These are phyloP conservation scores for Holothuria scabra DNA, from an alignment of 53 echinoderm and acorn worm genomes.

Conservation along the genomic window DNA sequence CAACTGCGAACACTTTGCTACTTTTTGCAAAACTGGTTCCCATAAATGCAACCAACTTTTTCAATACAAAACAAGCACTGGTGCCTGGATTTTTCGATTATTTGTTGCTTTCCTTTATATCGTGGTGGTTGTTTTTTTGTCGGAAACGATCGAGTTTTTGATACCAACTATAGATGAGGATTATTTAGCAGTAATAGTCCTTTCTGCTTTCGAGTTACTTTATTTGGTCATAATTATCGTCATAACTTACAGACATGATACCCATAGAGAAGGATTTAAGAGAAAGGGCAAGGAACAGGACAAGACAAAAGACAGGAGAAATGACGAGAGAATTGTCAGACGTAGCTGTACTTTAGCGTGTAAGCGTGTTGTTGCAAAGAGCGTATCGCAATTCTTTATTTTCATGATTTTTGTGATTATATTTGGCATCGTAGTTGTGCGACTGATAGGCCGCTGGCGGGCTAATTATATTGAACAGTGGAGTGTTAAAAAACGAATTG, in stretches of 20 bases:
- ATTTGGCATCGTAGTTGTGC: no score
- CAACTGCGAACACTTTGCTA: slow-evolving; percentile 65
- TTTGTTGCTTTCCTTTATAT: neutral
- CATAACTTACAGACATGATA: neutral
- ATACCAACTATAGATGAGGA: neutral
- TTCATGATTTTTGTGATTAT: no score
- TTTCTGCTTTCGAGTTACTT: neutral
- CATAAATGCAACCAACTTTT: neutral
- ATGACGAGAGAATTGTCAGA: no score
- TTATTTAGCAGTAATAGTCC: neutral
- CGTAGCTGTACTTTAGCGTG: no score
- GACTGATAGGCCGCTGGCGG: no score
- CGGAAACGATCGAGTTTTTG: neutral
- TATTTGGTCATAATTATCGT: neutral
- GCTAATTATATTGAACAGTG: no score
- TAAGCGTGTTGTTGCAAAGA: no score
- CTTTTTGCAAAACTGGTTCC: slow-evolving; percentile 55
- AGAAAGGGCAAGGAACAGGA: no score
- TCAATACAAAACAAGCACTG: neutral
- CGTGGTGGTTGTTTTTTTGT: neutral
- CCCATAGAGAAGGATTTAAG: neutral
- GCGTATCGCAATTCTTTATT: no score
- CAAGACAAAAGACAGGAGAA: no score
- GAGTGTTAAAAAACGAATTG: no score
- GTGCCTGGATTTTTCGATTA: neutral